A percentile compares a stretch with the other conserved stretches of the same genome.
Conservation (phyloP, 1,140 invertebrate species). For the Physella acuta region DNA sequence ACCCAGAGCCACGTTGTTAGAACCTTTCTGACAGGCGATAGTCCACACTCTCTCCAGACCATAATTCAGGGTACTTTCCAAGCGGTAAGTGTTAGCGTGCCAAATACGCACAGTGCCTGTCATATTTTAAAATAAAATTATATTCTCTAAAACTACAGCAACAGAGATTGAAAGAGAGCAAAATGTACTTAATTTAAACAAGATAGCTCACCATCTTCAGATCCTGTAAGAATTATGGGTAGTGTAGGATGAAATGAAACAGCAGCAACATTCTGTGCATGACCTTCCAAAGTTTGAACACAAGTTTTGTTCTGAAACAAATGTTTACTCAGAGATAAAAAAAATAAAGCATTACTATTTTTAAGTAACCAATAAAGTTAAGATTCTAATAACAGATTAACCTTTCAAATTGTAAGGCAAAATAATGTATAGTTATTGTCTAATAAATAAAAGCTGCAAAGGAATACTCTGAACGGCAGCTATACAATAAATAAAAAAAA, state of each 20-base stretch:
- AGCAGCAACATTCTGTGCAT: conserved; percentile 93
- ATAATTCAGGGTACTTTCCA: conserved; percentile 97
- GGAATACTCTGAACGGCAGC: not conserved
- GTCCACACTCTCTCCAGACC: conserved; percentile 98
- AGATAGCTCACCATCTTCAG: conserved; percentile 77
- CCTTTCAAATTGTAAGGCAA: no score
- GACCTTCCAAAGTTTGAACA: conserved; percentile 96
- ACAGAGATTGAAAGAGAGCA: not conserved
- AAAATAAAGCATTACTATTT: not conserved
- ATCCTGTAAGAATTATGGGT: conserved; percentile 94
- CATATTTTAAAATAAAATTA: conserved; percentile 1
- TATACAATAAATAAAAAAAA: no score
- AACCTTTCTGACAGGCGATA: conserved; percentile 90
- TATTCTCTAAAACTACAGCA: not conserved
- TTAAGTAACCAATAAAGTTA: no score
- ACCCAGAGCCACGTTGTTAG: conserved; percentile 94
- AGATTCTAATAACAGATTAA: no score
- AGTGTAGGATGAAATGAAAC: conserved; percentile 92
- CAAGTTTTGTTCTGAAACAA: conserved; percentile 92
- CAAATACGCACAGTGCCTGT: conserved; percentile 86
- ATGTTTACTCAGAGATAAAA: no score
- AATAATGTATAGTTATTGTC: not conserved
- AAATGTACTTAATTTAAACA: no score
- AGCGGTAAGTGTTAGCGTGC: conserved; percentile 93
- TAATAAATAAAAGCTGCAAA: not conserved